A percentile compares a stretch with the other conserved stretches of the same genome.
phyloP scores from a whole-genome alignment of 2,888 invertebrate species.

The Leuctra nigra region DNA sequence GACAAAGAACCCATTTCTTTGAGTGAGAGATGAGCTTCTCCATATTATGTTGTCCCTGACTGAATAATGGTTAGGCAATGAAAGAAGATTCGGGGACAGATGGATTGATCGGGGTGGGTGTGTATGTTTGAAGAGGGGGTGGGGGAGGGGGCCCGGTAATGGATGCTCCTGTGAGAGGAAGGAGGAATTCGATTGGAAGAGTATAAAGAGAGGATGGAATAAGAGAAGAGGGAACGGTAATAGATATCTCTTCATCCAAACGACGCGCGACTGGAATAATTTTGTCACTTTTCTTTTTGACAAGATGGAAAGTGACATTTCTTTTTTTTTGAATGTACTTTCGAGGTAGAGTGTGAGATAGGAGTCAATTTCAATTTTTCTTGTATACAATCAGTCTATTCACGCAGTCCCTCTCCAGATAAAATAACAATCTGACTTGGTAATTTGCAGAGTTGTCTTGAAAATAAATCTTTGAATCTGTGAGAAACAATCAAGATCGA shows the following conservation, averaged over 20 bases:
- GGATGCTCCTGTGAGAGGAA: constrained; percentile 23
- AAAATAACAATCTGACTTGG: background rate
- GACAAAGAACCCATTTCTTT: too few relatives aligned
- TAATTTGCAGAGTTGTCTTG: too few relatives aligned
- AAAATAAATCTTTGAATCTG: too few relatives aligned
- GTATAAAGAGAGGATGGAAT: constrained; percentile 33
- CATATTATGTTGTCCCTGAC: constrained; percentile 14
- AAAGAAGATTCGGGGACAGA: constrained; percentile 21
- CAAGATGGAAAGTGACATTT: constrained; percentile 20
- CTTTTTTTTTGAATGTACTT: constrained; percentile 18
- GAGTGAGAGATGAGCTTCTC: background rate
- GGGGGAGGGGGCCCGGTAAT: constrained; percentile 24
- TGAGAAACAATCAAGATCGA: too few relatives aligned
- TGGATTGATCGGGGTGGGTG: constrained; percentile 18
- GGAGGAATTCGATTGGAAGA: constrained; percentile 29
- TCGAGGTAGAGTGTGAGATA: background rate
- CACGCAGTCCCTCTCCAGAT: background rate
- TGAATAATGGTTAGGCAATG: constrained; percentile 17
- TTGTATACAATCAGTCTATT: constrained; percentile 12
- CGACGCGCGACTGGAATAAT: constrained; percentile 21
- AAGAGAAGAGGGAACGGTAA: constrained; percentile 32
- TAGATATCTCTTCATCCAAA: constrained; percentile 21
- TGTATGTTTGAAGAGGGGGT: constrained; percentile 31
- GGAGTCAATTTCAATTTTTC: constrained; percentile 18
- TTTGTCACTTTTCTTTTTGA: constrained; percentile 24